These are phyloP conservation scores for Anagyrus pseudococci DNA, from an alignment of 2,888 invertebrate species.

Conservation along the genomic window DNA sequence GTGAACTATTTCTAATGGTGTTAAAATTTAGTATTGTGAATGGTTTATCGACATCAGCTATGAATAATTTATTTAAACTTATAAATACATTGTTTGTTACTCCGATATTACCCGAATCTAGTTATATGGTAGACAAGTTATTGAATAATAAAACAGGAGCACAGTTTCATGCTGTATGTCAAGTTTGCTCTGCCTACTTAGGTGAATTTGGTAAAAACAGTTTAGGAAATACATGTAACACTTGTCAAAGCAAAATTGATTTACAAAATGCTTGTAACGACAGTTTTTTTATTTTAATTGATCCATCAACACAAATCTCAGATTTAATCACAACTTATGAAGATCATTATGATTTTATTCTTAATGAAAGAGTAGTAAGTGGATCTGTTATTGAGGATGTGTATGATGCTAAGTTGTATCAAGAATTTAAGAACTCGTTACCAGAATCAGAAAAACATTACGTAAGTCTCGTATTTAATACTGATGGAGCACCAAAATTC, in stretches of 20 bases:
- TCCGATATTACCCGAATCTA: background rate
- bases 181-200: background rate
- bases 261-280: constrained; percentile 1
- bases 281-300: constrained; percentile 2
- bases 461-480: background rate
- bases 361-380: background rate
- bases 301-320: constrained; percentile 10
- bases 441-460: background rate
- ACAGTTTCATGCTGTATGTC: background rate
- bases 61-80: background rate
- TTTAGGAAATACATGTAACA: background rate
- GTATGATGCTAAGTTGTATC: background rate
- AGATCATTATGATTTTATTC: constrained; percentile 4
- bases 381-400: background rate
- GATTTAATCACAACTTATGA: constrained; percentile 1
- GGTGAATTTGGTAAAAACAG: background rate
- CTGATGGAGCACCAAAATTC: constrained; percentile 1
- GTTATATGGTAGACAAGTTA: background rate
- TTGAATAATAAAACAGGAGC: background rate
- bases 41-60: background rate
- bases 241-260: background rate
- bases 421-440: background rate
- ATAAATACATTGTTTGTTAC: background rate
- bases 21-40: background rate
- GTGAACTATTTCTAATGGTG: background rate